Base-by-base conservation (phyloP, 2,113 vertebrate species). In the Nycticebus coucang region DNA sequence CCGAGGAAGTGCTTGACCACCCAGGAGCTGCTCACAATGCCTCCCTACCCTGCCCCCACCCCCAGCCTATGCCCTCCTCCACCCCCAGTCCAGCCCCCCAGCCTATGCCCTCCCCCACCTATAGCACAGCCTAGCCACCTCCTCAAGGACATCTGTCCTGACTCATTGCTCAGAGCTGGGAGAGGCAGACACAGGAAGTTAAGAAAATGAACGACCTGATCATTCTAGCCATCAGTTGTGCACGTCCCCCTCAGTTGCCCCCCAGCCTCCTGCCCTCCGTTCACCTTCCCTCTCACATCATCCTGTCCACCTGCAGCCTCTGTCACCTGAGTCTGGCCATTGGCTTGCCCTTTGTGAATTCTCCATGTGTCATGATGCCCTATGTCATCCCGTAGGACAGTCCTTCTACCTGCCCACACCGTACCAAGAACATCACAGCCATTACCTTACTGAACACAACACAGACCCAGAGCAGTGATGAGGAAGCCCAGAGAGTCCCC, bases 1-100 rank as follows among this genome's bases (percentile, higher is more conserved):
- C 95, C 19, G 2, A 94, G 95, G 96, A 96, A 96, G 95, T 95
- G 30, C 17, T 68, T 14, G 28, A n/a, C 18, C 69, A 15, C 33
- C 74, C 0, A 0, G 37, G 64, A n/a, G 6, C 72, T n/a, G 59
- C 45, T 37, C 57, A 13, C 1, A 0, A 2, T 22, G 62, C 64
- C 15, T 59, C 64, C 64, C 45, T 9, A 9, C 45, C 45, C 45
- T 50, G 45, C 45, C 45, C 45, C 45, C n/a, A n/a, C 41, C 45
- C 45, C 10, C 45, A 50, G 45, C 45, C 45, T 50, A 50, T 50
- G 45, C 45, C 45, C 45, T 50, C 45, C 45, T 50, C 45, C 45
- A 50, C 45, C 45, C 45, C 45, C 35, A n/a, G 82, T 14, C 45
- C 87, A 37, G 55, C 24, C 3, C 59, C 66, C 35, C 21, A 19